phyloP scores from a whole-genome alignment of 2,888 invertebrate genomes.

The Palloptera scutellata region DNA sequence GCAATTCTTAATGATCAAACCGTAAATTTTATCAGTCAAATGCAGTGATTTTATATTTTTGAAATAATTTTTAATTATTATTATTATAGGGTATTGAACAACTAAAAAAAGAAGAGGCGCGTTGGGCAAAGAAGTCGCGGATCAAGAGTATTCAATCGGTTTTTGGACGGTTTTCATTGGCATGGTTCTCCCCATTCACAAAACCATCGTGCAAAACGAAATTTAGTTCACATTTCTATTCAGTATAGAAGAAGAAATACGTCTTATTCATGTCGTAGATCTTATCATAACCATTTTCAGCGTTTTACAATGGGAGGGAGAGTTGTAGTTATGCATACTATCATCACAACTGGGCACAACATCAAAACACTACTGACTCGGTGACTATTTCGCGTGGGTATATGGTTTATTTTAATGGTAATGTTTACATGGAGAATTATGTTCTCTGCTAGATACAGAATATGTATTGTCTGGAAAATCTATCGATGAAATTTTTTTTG shows the following conservation, averaged over 20 bases:
- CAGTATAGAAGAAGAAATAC: slow-evolving; percentile 69
- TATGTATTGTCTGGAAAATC: too few species aligned
- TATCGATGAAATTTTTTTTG: too few species aligned
- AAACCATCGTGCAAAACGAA: slow-evolving; percentile 81
- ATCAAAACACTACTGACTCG: too few species aligned
- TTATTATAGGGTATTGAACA: slow-evolving; percentile 88
- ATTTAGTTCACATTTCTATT: slow-evolving; percentile 82
- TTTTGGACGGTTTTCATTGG: slow-evolving; percentile 93
- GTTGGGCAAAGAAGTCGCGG: slow-evolving; percentile 90
- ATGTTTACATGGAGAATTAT: too few species aligned
- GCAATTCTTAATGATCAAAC: slow-evolving; percentile 99
- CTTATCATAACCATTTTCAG: too few species aligned
- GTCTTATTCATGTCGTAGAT: too few species aligned
- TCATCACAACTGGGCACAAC: too few species aligned
- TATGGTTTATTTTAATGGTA: too few species aligned
- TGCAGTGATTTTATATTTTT: neutral
- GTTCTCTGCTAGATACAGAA: too few species aligned
- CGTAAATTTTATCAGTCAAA: slow-evolving; percentile 64
- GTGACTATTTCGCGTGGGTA: too few species aligned
- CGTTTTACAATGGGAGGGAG: too few species aligned
- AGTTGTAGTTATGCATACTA: too few species aligned
- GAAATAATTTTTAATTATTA: neutral
- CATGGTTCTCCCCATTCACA: slow-evolving; percentile 85
- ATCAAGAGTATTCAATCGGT: slow-evolving; percentile 97
- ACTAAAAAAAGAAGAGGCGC: slow-evolving; percentile 92